Conservation (phyloP, 2,888 invertebrate genomes). For the Heliconius hortense region DNA sequence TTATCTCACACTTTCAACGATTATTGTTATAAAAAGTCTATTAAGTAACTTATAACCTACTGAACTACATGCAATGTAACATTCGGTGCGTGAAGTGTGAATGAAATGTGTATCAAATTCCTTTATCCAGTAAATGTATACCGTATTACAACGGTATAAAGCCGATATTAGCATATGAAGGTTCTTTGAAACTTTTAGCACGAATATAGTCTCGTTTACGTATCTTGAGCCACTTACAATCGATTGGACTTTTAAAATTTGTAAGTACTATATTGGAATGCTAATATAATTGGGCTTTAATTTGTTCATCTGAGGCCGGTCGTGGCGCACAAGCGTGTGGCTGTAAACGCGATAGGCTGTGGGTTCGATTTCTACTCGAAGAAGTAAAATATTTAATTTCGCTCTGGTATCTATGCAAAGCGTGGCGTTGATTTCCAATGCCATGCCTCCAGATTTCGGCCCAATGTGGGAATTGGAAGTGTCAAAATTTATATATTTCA, state of each 20-base stretch:
- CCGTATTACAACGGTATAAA: conserved; percentile 46
- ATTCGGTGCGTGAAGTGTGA: conserved; percentile 73
- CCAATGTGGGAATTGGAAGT: too few species aligned
- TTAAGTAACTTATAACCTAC: conserved; percentile 64
- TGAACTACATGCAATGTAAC: conserved; percentile 59
- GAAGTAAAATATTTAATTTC: neutral
- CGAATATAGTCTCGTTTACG: conserved; percentile 51
- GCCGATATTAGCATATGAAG: conserved; percentile 40
- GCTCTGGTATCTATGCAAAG: neutral
- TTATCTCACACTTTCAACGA: conserved; percentile 43
- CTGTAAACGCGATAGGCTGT: too few species aligned
- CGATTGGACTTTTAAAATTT: conserved; percentile 25
- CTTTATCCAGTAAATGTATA: conserved; percentile 35
- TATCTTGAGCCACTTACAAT: conserved; percentile 26
- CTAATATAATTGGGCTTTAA: neutral
- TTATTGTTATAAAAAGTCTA: conserved; percentile 53
- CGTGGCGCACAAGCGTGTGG: too few species aligned
- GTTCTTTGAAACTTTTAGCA: conserved; percentile 32
- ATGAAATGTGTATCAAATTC: conserved; percentile 53
- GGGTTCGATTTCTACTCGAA: too few species aligned
- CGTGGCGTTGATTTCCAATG: too few species aligned
- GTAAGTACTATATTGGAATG: neutral
- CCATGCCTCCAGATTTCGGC: too few species aligned
- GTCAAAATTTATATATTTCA: too few species aligned
- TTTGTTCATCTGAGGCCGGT: neutral